Base-by-base conservation (phyloP, 2,797 vertebrate species). In the Melanogrammus aeglefinus region DNA sequence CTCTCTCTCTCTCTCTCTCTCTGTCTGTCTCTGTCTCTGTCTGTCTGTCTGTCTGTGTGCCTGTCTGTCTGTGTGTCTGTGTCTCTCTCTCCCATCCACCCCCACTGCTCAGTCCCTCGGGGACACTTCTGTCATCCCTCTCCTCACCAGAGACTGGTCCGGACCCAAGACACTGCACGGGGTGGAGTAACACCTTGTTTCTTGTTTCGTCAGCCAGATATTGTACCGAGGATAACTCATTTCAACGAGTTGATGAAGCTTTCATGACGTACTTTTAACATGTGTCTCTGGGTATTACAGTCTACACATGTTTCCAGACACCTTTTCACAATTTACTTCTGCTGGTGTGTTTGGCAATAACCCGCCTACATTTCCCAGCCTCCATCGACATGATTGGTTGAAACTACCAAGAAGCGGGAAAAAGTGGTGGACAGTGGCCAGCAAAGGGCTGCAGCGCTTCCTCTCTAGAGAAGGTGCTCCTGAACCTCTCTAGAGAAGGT, bases 41-140 rank as follows among this genome's bases (percentile, higher is more conserved):
- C 38, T 78, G 75, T 77, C 82, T 88, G 83, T 85, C 77, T 84
- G 78, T 78, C 77, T 78, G n/a, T n/a, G n/a, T n/a, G n/a, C n/a
- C n/a, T n/a, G n/a, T n/a, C n/a, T n/a, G n/a, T n/a, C n/a, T n/a
- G n/a, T n/a, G n/a, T n/a, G n/a, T n/a, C n/a, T n/a, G n/a, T n/a
- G n/a, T n/a, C n/a, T 80, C 38, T 79, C 78, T 77, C 73, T 35
- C 33, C 69, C 33, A 69, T 75, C 29, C 41, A 41, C 76, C 70
- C 29, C 3, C n/a, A 7, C 73, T 77, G 27, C 69, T 33, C 63
- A 41, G 27, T 78, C 84, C 71, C 38, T 83, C 76, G 78, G 14
- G 29, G 27, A 8, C 77, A 70, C 72, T 81, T 76, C 75, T 82
- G 79, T 78, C 84, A 77, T 18, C 74, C 39, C 24, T 35, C 57